phyloP scores from a whole-genome alignment of 2,797 vertebrate species.

The Ctenosaura bakeri region DNA sequence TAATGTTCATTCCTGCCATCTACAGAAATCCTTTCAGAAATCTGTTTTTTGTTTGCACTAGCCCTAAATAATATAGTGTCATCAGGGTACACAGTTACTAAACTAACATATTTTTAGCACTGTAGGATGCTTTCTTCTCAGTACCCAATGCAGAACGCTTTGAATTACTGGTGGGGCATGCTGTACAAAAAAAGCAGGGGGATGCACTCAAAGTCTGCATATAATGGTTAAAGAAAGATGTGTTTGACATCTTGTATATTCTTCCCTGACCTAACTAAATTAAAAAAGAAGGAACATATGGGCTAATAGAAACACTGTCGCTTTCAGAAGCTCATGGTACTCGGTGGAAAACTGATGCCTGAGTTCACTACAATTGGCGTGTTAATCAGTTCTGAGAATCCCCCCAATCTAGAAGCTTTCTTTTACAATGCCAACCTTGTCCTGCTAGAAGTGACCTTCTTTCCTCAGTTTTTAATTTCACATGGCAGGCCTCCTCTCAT shows the following conservation, averaged over 20 bases:
- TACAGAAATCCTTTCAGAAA: no score
- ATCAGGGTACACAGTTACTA: not conserved
- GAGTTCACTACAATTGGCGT: constrained; percentile 46
- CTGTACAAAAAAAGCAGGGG: not conserved
- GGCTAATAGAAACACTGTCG: constrained; percentile 26
- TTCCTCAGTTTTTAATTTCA: constrained; percentile 55
- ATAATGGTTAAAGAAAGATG: constrained; percentile 32
- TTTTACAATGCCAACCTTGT: constrained; percentile 45
- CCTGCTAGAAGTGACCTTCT: constrained; percentile 35
- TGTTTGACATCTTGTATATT: not conserved
- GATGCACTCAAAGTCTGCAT: not conserved
- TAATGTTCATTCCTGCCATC: no score
- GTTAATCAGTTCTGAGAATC: constrained; percentile 49
- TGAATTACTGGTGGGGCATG: not conserved
- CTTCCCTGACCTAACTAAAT: constrained; percentile 24
- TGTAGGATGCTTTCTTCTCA: not conserved
- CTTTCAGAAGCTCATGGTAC: constrained; percentile 22
- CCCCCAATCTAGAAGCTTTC: constrained; percentile 39
- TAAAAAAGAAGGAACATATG: constrained; percentile 23
- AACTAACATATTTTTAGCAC: not conserved
- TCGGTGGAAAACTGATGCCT: constrained; percentile 37
- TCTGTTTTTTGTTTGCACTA: no score
- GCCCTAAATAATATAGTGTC: no score
- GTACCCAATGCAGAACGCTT: not conserved
- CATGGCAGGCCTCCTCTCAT: constrained; percentile 37